Base-by-base conservation (phyloP, 2,113 vertebrate species). In the Nannobrachium achirus region DNA sequence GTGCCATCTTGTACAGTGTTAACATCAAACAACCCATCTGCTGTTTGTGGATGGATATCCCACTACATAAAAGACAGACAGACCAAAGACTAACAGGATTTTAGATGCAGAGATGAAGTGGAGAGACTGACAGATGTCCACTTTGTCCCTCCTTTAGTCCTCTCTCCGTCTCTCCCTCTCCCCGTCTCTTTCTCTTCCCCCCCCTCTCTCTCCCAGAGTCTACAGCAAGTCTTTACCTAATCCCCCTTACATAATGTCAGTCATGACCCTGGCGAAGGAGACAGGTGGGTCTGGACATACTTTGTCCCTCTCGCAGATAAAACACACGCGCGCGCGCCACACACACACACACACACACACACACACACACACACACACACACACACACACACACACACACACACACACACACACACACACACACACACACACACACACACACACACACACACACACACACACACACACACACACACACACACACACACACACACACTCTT, bases 181-280 rank as follows among this genome's bases (percentile, higher is more conserved):
- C n/a, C n/a, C n/a, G n/a, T 25, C 33, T 40, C 14, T 15, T 10
- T 56, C 3, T 39, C 55, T 40, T 15, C n/a, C 60, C 3, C 6
- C 39, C 46, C 10, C 19, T 53, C 50, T 3, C 0, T 18, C 46
- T n/a, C 0, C 55, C 46, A 63, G 68, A 52, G 63, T 70, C 50
- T 2, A 45, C 51, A 71, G 53, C 8, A 63, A 46, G 19, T 53
- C 56, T 25, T 55, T 13, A 40, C 48, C 18, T 87, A 73, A 78
- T 83, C 83, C 1, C 69, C 61, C 71, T 90, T 84, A 73, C 75
- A 65, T 80, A 75, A 49, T 14, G 7, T 56, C 67, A n/a, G 70
- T 25, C 13, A 57, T 65, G 71, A 87, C 75, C 81, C 63, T 18
- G 63, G 16, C 59, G 57, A 19, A 66, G 83, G 71, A 81, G 64